phyloP scores from a whole-genome alignment of 1,140 invertebrate genomes.

The Mercenaria mercenaria region DNA sequence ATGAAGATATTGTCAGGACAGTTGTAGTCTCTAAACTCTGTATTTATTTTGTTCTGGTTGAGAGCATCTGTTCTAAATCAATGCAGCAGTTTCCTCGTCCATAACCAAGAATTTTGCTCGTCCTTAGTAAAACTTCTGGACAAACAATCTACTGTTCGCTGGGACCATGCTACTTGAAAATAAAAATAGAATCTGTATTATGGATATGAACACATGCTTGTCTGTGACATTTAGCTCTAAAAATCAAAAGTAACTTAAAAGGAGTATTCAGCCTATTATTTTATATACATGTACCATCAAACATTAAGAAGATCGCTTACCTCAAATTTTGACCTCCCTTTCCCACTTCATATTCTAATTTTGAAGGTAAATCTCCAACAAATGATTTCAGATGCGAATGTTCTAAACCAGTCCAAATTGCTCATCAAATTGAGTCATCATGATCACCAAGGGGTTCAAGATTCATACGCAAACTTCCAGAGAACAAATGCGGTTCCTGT shows the following conservation, averaged over 20 bases:
- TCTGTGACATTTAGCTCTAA: no score
- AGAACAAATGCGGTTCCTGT: constrained; percentile 92
- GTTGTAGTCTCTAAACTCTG: constrained; percentile 84
- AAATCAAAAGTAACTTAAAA: no score
- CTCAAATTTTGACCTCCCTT: constrained; percentile 87
- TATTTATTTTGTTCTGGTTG: constrained; percentile 85
- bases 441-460: constrained; percentile 93
- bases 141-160: constrained; percentile 87
- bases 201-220: no score
- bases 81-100: constrained; percentile 86
- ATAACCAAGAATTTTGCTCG: constrained; percentile 93
- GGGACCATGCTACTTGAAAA: constrained; percentile 86
- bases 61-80: constrained; percentile 85
- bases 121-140: constrained; percentile 87
- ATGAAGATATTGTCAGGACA: constrained; percentile 86
- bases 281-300: no score
- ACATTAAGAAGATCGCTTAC: no score
- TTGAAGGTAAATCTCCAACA: constrained; percentile 77
- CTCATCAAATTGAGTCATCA: constrained; percentile 90
- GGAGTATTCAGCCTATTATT: no score
- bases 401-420: constrained; percentile 91
- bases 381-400: constrained; percentile 88
- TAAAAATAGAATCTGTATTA: no score
- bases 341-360: constrained; percentile 83
- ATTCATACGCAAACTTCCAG: constrained; percentile 92